A percentile compares a stretch with the other conserved stretches of the same genome.
phyloP scores from a whole-genome alignment of 2,113 vertebrate species.

The Procapra przewalskii region DNA sequence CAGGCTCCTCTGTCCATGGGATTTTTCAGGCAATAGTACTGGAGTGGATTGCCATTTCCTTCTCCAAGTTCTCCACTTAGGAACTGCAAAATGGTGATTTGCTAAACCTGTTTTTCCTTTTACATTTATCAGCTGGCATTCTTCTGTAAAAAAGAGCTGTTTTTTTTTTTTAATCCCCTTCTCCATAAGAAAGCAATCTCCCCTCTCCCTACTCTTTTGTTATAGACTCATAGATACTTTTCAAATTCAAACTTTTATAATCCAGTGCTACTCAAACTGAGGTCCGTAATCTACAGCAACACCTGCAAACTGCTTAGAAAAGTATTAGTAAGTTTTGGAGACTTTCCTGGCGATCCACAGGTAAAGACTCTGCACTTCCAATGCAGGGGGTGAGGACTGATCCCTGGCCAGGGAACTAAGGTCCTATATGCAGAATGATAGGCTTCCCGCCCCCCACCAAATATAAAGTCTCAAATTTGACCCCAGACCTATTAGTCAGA shows the following conservation, averaged over 20 bases:
- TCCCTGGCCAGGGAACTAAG: neutral
- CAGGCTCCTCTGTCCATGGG: no score
- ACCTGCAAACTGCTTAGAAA: neutral
- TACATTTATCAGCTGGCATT: neutral
- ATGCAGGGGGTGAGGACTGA: neutral
- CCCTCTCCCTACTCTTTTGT: neutral
- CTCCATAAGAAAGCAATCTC: neutral
- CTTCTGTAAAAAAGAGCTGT: neutral
- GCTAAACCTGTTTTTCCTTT: neutral
- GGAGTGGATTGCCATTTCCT: no score
- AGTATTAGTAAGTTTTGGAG: neutral
- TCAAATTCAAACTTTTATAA: neutral
- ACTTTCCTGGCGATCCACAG: neutral
- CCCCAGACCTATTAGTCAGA: neutral
- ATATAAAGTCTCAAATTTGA: neutral
- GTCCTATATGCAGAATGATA: neutral
- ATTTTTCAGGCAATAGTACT: no score
- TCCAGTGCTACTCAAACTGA: neutral
- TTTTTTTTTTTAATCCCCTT: neutral
- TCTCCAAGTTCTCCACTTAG: neutral
- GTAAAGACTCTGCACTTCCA: neutral
- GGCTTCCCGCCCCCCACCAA: fast-evolving
- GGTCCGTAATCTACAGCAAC: neutral
- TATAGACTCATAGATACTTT: neutral
- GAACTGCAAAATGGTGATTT: neutral